phyloP scores from a whole-genome alignment of 1,140 invertebrate genomes.

The Anoplolepis gracilipes region DNA sequence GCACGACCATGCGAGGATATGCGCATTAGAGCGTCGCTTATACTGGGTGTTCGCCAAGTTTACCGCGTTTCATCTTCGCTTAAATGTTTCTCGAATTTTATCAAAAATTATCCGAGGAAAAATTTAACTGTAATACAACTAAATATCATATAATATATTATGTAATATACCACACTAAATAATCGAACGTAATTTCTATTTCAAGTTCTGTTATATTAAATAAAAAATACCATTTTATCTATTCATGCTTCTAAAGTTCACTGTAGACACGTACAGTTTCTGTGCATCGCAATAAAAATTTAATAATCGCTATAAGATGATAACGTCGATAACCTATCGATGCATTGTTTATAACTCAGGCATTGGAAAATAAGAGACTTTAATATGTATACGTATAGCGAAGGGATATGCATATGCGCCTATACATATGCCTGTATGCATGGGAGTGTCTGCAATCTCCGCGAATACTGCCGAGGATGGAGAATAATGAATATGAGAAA shows the following conservation, averaged over 20 bases:
- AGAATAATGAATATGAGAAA: slow-evolving; percentile 77
- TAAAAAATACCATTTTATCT: background rate
- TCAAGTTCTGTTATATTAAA: background rate
- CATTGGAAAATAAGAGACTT: slow-evolving; percentile 8
- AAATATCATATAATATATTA: background rate
- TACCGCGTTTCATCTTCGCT: background rate
- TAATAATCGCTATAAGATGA: background rate
- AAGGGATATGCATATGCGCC: background rate
- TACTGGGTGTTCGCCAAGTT: slow-evolving; percentile 44
- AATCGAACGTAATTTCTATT: background rate
- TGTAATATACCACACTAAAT: too few relatives aligned
- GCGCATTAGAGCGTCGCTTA: slow-evolving; percentile 49
- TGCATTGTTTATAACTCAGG: slow-evolving; percentile 18
- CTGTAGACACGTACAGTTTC: background rate
- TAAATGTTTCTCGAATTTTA: background rate
- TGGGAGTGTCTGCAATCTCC: slow-evolving; percentile 37
- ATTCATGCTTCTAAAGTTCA: background rate
- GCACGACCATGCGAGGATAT: slow-evolving; percentile 57
- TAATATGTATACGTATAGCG: background rate
- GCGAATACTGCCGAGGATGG: slow-evolving; percentile 17
- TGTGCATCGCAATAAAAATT: background rate
- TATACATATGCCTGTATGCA: background rate
- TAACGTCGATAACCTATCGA: slow-evolving; percentile 1
- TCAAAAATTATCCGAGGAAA: background rate
- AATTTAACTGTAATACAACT: background rate